Conservation (phyloP, 1,140 invertebrate species). For the Zaprionus davidi region DNA sequence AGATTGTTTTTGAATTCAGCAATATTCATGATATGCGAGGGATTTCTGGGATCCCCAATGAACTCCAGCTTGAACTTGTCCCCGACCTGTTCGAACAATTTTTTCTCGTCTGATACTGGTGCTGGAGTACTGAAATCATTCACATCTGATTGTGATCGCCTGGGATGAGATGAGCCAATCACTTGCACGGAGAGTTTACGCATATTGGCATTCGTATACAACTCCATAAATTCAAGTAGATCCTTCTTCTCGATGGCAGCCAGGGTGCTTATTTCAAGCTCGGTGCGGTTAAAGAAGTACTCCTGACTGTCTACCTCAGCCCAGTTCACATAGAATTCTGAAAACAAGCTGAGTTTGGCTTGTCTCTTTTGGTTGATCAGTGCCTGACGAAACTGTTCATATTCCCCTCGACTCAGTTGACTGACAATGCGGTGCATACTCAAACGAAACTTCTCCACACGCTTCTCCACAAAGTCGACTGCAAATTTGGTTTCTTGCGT, state of each 20-base stretch:
- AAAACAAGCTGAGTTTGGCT: constrained; percentile 89
- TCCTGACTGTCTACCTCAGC: constrained; percentile 87
- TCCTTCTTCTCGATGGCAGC: constrained; percentile 19
- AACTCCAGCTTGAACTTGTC: constrained; percentile 56
- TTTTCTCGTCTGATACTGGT: constrained; percentile 35
- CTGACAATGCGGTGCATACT: constrained; percentile 87
- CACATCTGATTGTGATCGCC: no score
- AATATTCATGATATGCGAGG: constrained; percentile 65
- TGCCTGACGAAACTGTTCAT: constrained; percentile 86
- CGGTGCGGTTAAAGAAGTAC: constrained; percentile 88
- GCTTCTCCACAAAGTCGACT: constrained; percentile 88
- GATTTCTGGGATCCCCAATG: constrained; percentile 49
- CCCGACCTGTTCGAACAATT: constrained; percentile 49
- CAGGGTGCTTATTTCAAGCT: constrained; percentile 46
- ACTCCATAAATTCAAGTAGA: constrained; percentile 37
- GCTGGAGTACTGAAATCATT: background rate
- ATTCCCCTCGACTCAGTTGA: constrained; percentile 87
- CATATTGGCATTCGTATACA: constrained; percentile 39
- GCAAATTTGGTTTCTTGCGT: constrained; percentile 90
- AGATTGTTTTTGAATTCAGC: constrained; percentile 72
- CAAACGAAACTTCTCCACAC: constrained; percentile 90
- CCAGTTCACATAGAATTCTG: constrained; percentile 91
- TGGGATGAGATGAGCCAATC: constrained; percentile 22
- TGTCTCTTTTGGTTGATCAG: constrained; percentile 89
- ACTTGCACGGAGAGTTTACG: constrained; percentile 66